phyloP scores from a whole-genome alignment of 1,140 invertebrate species.

The Drosophila chauvacae region DNA sequence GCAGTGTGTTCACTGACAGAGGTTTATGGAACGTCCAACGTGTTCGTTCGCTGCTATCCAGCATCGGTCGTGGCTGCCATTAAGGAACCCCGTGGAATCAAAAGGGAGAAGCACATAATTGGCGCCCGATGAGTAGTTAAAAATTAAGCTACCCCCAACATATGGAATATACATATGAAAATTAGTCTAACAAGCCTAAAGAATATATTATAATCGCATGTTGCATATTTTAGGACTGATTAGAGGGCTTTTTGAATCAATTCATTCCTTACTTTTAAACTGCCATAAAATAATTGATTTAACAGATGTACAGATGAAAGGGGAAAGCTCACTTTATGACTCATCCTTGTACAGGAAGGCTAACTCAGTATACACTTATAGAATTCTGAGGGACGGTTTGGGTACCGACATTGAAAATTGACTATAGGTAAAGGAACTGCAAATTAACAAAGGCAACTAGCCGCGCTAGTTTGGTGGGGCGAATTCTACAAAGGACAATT shows the following conservation, averaged over 20 bases:
- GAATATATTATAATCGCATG: background rate
- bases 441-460: background rate
- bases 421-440: background rate
- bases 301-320: background rate
- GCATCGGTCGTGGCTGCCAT: background rate
- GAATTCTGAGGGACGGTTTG: background rate
- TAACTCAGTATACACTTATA: background rate
- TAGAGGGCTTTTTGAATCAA: background rate
- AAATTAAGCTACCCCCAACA: background rate
- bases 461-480: too few relatives aligned
- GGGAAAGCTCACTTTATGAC: too few relatives aligned
- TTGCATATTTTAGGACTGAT: background rate
- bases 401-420: too few relatives aligned
- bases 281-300: background rate
- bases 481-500: background rate
- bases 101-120: background rate
- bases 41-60: background rate
- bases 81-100: background rate
- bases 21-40: conserved; percentile 1
- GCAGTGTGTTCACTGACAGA: background rate
- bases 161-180: background rate
- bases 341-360: background rate
- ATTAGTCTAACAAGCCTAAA: background rate
- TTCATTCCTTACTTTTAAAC: background rate
- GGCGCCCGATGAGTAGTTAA: background rate